Evolutionary conservation across 2,113 vertebrate genomes (phyloP), one percentile per base, ranked within the genome.

Genomic region (Sardina pilchardus): DNA sequence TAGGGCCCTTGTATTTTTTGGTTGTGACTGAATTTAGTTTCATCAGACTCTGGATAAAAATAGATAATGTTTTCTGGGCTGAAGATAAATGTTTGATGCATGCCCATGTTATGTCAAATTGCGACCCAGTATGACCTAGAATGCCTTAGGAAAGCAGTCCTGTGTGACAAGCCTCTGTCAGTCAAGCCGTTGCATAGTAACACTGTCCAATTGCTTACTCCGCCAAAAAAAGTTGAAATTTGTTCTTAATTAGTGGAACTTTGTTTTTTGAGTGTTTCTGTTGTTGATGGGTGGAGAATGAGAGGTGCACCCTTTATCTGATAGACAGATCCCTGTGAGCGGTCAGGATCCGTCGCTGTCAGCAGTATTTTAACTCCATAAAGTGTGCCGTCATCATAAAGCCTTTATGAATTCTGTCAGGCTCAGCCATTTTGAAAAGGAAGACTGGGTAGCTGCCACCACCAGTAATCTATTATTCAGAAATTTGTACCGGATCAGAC

Each of bases 321-420:
- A 78, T 34, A 12, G 30, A 47, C 71, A 84, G 44, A 87, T 45
- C 81, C 71, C 87, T 85, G 43, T 50, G 85, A 88, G 63, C 63
- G 81, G n/a, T 85, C 17, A 14, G 39, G 85, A 83, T 59, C 75
- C 39, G 83, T 82, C 75, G 82, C 85, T 82, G 89, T 90, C 86
- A 85, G 81, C 82, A 45, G 4, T 83, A 36, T 89, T 89, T 84
- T 80, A 85, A 86, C 47, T 63, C 56, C 85, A 88, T 81, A 82
- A 88, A 88, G 81, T 81, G 71, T 85, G 83, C 81, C 34, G 83
- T 89, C 85, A 88, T 88, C 85, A 82, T 83, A 84, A 88, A 82
- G 71, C 67, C 71, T 4, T 78, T 78, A 78, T 86, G 83, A 88
- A 83, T 87, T 88, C 80, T 86, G 83, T 87, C 85, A 78, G n/a